These are phyloP conservation scores for Gonatopus flavifemur DNA, from an alignment of 1,140 invertebrate genomes.

Conservation along the genomic window DNA sequence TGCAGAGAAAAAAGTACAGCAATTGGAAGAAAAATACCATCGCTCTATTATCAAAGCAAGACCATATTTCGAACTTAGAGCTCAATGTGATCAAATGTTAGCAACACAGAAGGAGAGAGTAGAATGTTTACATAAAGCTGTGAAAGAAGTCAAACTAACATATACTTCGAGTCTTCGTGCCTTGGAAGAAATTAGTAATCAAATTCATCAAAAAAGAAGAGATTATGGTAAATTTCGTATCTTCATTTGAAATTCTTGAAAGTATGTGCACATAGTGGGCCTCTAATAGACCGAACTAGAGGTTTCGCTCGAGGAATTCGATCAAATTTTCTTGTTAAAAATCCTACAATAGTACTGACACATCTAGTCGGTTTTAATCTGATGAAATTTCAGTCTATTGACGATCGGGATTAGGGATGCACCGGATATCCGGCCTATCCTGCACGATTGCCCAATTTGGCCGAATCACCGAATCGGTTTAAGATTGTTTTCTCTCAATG, in stretches of 20 bases:
- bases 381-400: too few relatives aligned
- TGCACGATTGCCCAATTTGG: too few relatives aligned
- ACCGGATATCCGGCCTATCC: too few relatives aligned
- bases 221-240: conserved; percentile 50
- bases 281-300: too few relatives aligned
- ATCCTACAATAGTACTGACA: background rate
- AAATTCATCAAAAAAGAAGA: conserved; percentile 77
- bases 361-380: too few relatives aligned
- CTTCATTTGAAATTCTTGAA: too few relatives aligned
- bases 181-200: conserved; percentile 89
- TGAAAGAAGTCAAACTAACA: conserved; percentile 75
- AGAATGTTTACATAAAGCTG: conserved; percentile 74
- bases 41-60: conserved; percentile 81
- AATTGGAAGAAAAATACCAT: conserved; percentile 75
- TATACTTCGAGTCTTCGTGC: conserved; percentile 84
- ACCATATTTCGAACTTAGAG: conserved; percentile 90
- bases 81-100: conserved; percentile 82
- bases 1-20: conserved; percentile 75
- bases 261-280: too few relatives aligned
- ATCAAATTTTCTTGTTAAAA: background rate
- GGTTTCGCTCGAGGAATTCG: too few relatives aligned
- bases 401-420: too few relatives aligned
- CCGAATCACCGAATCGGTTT: too few relatives aligned
- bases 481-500: too few relatives aligned
- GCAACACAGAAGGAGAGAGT: conserved; percentile 85